Conservation (phyloP, 2,888 invertebrate species). For the Thelaira solivaga region DNA sequence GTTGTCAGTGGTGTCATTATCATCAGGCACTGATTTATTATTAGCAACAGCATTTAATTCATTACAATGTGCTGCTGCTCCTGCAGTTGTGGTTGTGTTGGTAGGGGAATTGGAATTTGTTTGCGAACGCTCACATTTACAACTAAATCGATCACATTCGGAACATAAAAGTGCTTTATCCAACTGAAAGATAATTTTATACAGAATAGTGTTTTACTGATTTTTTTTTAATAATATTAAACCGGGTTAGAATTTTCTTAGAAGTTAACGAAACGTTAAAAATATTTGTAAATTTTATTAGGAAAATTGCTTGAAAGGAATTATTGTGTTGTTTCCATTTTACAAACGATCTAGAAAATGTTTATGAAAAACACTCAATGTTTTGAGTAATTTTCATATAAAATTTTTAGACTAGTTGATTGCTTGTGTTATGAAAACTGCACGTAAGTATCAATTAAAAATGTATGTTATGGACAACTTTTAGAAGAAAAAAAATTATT, state of each 20-base stretch:
- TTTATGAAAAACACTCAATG: too few species aligned
- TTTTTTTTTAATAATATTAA: constrained; percentile 23
- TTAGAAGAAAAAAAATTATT: too few species aligned
- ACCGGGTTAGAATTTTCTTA: constrained; percentile 10
- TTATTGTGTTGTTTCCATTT: too few species aligned
- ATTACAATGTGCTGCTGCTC: constrained; percentile 13
- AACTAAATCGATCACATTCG: constrained; percentile 76
- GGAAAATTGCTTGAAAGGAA: neutral
- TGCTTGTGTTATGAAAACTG: too few species aligned
- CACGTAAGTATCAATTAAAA: too few species aligned
- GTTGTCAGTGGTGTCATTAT: constrained; percentile 44
- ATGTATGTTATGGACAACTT: too few species aligned
- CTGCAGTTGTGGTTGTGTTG: neutral
- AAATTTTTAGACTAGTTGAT: too few species aligned
- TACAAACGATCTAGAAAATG: too few species aligned
- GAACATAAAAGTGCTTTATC: constrained; percentile 76
- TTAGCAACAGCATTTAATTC: constrained; percentile 16
- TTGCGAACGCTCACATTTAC: constrained; percentile 71
- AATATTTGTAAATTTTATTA: neutral
- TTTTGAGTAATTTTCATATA: too few species aligned
- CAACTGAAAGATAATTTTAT: constrained; percentile 75
- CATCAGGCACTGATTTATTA: constrained; percentile 21
- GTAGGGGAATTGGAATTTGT: constrained; percentile 6
- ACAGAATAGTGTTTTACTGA: constrained; percentile 19
- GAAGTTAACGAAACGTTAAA: constrained; percentile 5